These are phyloP conservation scores for Tolypeutes matacus DNA, from an alignment of 2,797 vertebrate genomes.

Conservation along the genomic window DNA sequence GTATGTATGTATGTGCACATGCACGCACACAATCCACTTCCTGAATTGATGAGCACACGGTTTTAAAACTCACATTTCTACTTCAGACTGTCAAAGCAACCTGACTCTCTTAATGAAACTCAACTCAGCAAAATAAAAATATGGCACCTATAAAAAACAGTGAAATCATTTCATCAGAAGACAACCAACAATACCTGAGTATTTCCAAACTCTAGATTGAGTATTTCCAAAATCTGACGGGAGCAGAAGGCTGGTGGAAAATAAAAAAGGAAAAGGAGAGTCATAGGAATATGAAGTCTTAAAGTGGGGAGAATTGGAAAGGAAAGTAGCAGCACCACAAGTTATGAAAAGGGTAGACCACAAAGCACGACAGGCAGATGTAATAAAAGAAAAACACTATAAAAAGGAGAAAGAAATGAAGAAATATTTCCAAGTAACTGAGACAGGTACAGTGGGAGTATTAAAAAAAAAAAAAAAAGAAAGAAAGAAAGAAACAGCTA, in stretches of 20 bases:
- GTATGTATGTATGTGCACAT: background rate
- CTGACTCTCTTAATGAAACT: conserved; percentile 24
- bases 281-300: conserved; percentile 57
- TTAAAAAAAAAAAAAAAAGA: conserved; percentile 7
- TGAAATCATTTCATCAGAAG: background rate
- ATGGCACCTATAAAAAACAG: background rate
- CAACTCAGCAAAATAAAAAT: background rate
- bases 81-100: background rate
- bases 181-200: background rate
- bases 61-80: background rate
- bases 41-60: background rate
- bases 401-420: conserved; percentile 26
- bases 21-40: background rate
- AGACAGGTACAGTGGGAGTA: conserved; percentile 76
- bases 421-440: conserved; percentile 71
- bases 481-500: conserved; percentile 36
- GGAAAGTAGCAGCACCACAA: conserved; percentile 32
- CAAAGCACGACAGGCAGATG: conserved; percentile 51
- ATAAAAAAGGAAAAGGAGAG: background rate
- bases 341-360: conserved; percentile 27
- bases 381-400: conserved; percentile 47
- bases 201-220: background rate
- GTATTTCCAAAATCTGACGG: background rate
- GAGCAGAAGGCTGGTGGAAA: background rate
- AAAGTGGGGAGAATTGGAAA: conserved; percentile 34